Conservation (phyloP, 1,140 invertebrate species). For the Belonocnema kinseyi region DNA sequence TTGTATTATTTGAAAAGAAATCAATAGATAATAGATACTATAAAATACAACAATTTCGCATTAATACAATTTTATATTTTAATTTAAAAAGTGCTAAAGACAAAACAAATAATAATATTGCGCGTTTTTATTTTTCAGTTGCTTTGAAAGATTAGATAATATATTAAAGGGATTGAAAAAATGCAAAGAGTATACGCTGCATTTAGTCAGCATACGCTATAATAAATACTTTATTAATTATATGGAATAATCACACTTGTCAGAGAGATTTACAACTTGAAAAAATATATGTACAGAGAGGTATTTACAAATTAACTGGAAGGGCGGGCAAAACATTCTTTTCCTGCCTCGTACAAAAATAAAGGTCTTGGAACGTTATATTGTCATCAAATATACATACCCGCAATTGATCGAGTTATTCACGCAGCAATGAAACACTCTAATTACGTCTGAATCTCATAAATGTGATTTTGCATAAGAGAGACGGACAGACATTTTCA, state of each 20-base stretch:
- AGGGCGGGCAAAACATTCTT: neutral
- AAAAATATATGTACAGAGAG: conserved; percentile 28
- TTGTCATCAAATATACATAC: conserved; percentile 7
- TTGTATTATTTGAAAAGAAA: too few relatives aligned
- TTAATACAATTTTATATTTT: too few relatives aligned
- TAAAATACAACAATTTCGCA: too few relatives aligned
- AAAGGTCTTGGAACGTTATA: conserved; percentile 19
- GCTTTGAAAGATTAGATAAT: too few relatives aligned
- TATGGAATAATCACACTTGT: conserved; percentile 30
- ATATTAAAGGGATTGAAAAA: too few relatives aligned
- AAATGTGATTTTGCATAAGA: neutral
- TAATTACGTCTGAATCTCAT: conserved; percentile 8
- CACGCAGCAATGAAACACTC: conserved; percentile 1
- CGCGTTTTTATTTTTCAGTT: too few relatives aligned
- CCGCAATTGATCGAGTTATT: conserved; percentile 11
- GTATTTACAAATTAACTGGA: conserved; percentile 29
- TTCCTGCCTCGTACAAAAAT: conserved; percentile 6
- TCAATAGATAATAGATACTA: too few relatives aligned
- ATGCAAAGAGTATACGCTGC: neutral
- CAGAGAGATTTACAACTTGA: conserved; percentile 24
- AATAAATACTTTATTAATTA: conserved; percentile 29
- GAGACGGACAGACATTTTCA: neutral
- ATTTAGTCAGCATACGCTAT: neutral
- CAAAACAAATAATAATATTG: too few relatives aligned
- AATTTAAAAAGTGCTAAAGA: too few relatives aligned